A percentile compares a stretch with the other conserved stretches of the same genome.
Conservation (phyloP, 2,113 vertebrate genomes). For the Percina caprodes region DNA sequence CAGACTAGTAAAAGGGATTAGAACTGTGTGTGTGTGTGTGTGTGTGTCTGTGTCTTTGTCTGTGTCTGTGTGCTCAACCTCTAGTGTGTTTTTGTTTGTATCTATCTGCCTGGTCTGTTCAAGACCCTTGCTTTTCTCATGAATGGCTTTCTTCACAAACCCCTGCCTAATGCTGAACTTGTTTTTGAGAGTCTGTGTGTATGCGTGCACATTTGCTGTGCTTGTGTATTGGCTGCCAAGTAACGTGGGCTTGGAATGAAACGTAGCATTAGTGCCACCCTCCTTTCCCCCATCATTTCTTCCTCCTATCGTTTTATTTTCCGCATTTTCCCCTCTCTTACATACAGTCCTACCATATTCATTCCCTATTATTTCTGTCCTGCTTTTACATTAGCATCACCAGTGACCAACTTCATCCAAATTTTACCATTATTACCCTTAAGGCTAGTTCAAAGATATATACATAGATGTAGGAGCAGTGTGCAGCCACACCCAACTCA, state of each 20-base stretch:
- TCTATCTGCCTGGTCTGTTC: conserved; percentile 42
- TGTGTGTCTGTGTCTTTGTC: conserved; percentile 10
- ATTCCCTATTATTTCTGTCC: conserved; percentile 13
- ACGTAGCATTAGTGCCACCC: conserved; percentile 38
- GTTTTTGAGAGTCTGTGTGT: not conserved
- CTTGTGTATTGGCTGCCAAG: conserved; percentile 50
- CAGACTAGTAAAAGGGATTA: conserved; percentile 45
- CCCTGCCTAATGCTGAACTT: conserved; percentile 45
- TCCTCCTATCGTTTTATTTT: conserved; percentile 25
- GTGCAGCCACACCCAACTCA: conserved; percentile 35
- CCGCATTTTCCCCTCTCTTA: conserved; percentile 2
- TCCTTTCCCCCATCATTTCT: conserved; percentile 28
- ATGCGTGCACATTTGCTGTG: not conserved
- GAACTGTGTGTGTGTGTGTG: conserved; percentile 9
- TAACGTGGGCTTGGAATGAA: conserved; percentile 65
- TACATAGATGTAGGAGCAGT: not conserved
- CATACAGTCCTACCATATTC: not conserved
- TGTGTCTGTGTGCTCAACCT: conserved; percentile 10
- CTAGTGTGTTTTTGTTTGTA: conserved; percentile 57
- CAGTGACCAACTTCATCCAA: conserved; percentile 14
- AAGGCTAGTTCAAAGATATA: conserved; percentile 19
- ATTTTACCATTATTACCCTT: conserved; percentile 7
- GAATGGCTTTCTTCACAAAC: conserved; percentile 67
- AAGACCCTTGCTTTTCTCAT: conserved; percentile 55
- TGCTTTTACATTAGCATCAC: conserved; percentile 20